These are phyloP conservation scores for Cantharis flavilabris DNA, from an alignment of 2,888 invertebrate genomes.

Conservation along the genomic window DNA sequence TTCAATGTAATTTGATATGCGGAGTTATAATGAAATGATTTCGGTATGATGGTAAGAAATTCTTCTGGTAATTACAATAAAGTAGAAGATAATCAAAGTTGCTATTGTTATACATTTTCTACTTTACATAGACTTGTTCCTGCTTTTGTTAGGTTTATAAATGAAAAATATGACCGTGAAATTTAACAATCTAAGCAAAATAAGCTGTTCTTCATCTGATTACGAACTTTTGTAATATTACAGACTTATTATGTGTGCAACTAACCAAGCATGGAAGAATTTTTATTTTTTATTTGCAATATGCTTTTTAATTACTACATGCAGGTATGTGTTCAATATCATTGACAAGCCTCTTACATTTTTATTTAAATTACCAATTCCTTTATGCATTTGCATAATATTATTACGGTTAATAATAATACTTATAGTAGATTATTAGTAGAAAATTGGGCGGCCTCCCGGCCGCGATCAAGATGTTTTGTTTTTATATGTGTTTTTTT, in stretches of 20 bases:
- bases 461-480: too few species aligned
- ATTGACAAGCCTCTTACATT: too few species aligned
- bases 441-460: too few species aligned
- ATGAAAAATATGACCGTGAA: constrained; percentile 49
- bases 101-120: constrained; percentile 43
- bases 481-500: too few species aligned
- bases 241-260: constrained; percentile 23
- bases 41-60: constrained; percentile 31
- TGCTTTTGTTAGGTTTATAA: constrained; percentile 50
- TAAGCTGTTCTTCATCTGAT: constrained; percentile 49
- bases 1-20: constrained; percentile 26
- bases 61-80: background rate
- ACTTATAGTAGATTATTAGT: too few species aligned
- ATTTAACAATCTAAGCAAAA: constrained; percentile 47
- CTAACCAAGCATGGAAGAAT: background rate
- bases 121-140: constrained; percentile 44
- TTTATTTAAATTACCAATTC: background rate
- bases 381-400: background rate
- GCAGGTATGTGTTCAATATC: background rate
- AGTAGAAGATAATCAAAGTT: constrained; percentile 39
- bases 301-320: background rate
- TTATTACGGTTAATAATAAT: background rate
- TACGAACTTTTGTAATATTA: constrained; percentile 42
- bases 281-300: background rate
- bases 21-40: constrained; percentile 45